Base-by-base conservation (phyloP, 35 echinoderm and acorn worm genomes). In the Nesometra sesokonis region DNA sequence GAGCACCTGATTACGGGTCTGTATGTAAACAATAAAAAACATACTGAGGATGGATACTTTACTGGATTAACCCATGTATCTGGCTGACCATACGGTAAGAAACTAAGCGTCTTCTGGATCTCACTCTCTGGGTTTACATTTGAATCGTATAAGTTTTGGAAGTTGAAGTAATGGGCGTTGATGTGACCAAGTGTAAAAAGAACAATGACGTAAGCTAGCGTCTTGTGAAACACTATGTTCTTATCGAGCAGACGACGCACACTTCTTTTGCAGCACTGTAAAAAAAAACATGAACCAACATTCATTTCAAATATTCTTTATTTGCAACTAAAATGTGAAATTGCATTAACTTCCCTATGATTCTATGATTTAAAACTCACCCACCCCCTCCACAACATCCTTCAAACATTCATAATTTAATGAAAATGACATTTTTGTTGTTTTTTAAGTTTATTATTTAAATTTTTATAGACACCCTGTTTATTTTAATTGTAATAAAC, bases 161-260 rank as follows among this genome's bases (percentile, higher is more conserved):
- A 93, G 77, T 97, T 97, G 84, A 93, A 93, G 77, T 78, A 86
- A 85, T 97, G 94, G 34, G 88, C 88, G 36, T 88, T 91, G 15
- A 97, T 88, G 81, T 99, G 96, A 9, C 94, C 83, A 33, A 92
- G 84, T 0, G 93, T 99, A 84, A 87, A 93, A 84, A 92, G 52
- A 21, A 81, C 87, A 37, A 99, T 92, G 80, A 94, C 88, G 85
- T 99, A 99, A 36, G 96, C 96, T 0, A 99, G 80, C 5, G 88
- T 83, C 67, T 99, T 99, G 78, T 99, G 96, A 67, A 99, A 99
- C 31, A 90, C 92, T 11, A 99, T 84, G 67, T 99, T 99, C 82
- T 99, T 99, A 82, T 99, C 96, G 0, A 99, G 92, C 88, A 94
- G 96, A 7, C 96, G 92, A 31, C 96, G 84, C 0, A 99, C 33